Evolutionary conservation across 2,113 vertebrate species (phyloP).

Genomic region (Microcebus griseorufus): DNA sequence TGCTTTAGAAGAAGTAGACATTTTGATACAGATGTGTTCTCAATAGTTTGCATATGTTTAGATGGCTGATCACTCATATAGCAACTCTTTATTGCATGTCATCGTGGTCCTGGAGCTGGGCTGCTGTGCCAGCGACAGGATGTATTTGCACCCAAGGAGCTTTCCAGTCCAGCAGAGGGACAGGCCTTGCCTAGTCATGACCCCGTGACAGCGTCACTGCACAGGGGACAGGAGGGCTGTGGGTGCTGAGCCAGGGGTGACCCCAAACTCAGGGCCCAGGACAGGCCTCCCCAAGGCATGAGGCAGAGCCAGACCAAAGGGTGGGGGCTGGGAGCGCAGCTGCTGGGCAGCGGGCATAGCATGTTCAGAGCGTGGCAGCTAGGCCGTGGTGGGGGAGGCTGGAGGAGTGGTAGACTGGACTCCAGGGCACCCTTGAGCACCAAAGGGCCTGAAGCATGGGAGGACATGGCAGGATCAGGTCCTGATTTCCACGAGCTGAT

Average conservation of each 20-base stretch:
- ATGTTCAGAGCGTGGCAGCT: background rate
- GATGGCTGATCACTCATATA: background rate
- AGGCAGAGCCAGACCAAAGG: background rate
- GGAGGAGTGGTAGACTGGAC: background rate
- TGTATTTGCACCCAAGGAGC: background rate
- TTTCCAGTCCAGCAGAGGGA: background rate
- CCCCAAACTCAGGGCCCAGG: background rate
- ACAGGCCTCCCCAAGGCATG: background rate
- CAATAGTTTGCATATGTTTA: accelerated
- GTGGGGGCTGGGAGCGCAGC: background rate
- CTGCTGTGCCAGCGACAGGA: background rate
- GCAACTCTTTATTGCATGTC: background rate
- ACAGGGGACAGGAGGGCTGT: background rate
- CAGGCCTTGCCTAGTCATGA: background rate
- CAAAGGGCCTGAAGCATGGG: background rate
- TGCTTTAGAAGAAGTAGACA: background rate
- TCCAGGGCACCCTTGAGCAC: background rate
- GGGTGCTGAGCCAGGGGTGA: background rate
- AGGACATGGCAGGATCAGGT: background rate
- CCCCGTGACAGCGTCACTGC: background rate
- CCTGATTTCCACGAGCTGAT: background rate
- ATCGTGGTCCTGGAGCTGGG: background rate
- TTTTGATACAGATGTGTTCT: background rate
- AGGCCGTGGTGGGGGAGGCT: background rate
- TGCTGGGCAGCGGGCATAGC: background rate